Evolutionary conservation across 92 coral and sea anemone species (phyloP).

Genomic region (Scolanthus callimorphus): DNA sequence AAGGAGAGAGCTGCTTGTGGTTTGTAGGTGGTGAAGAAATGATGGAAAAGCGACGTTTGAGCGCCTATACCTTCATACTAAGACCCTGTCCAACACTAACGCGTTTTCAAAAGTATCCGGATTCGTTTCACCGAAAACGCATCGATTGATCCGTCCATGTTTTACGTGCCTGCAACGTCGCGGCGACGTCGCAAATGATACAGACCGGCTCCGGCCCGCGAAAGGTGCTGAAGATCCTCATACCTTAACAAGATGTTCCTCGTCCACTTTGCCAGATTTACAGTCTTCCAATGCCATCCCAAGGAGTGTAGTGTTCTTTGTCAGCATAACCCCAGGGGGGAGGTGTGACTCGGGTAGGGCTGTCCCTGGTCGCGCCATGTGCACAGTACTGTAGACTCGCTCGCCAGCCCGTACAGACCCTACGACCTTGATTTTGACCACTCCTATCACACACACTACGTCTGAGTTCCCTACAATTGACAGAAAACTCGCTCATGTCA

Average conservation of each 20-base stretch:
- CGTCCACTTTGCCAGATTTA: conserved; percentile 39
- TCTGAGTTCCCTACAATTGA: conserved; percentile 33
- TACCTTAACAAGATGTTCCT: conserved; percentile 50
- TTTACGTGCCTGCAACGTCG: too few species aligned
- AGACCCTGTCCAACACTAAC: too few species aligned
- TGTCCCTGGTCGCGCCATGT: conserved; percentile 62
- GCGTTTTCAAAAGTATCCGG: too few species aligned
- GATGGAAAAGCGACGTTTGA: too few species aligned
- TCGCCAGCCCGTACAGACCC: conserved; percentile 93
- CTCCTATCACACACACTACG: conserved; percentile 95
- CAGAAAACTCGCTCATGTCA: too few species aligned
- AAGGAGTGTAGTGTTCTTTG: conserved; percentile 23
- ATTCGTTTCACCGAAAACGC: too few species aligned
- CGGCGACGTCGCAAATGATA: too few species aligned
- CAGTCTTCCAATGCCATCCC: conserved; percentile 60
- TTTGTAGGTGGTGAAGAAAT: not conserved
- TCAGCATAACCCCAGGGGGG: conserved; percentile 65
- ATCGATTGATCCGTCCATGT: too few species aligned
- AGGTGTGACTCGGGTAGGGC: conserved; percentile 91
- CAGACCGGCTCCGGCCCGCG: not conserved
- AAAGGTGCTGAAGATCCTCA: not conserved
- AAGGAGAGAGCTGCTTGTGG: not conserved
- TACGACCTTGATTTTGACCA: conserved; percentile 73
- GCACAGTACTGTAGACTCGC: conserved; percentile 72
- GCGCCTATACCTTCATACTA: too few species aligned